Evolutionary conservation across 1,140 invertebrate species (phyloP).

Genomic region (Trialeurodes vaporariorum): DNA sequence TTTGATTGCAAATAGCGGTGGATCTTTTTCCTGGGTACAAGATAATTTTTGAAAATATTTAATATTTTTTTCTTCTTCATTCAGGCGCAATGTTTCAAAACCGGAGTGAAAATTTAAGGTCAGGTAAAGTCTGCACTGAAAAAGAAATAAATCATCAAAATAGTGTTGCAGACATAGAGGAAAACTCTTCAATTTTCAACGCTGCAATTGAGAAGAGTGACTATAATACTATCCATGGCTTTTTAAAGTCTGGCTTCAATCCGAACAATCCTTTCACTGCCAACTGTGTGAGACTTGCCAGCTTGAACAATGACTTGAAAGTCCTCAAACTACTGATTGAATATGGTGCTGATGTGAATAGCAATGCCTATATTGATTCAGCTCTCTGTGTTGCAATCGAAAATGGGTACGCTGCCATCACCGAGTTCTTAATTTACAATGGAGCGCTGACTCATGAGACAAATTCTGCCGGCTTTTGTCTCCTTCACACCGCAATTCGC

Average conservation of each 20-base stretch:
- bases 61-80: too few relatives aligned
- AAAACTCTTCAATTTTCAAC: not conserved
- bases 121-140: too few relatives aligned
- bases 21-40: too few relatives aligned
- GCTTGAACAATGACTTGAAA: not conserved
- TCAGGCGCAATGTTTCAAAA: too few relatives aligned
- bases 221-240: not conserved
- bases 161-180: too few relatives aligned
- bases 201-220: not conserved
- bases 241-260: not conserved
- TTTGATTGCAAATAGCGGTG: too few relatives aligned
- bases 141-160: too few relatives aligned
- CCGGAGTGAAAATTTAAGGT: too few relatives aligned
- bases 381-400: not conserved
- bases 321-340: not conserved
- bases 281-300: not conserved
- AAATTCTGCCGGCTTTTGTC: not conserved
- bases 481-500: not conserved
- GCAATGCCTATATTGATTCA: not conserved
- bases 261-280: not conserved
- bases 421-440: not conserved
- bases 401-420: not conserved
- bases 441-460: not conserved
- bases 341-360: not conserved
- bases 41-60: too few relatives aligned